Conservation (phyloP, 2,113 vertebrate species). For the Gorsachius goisagi region DNA sequence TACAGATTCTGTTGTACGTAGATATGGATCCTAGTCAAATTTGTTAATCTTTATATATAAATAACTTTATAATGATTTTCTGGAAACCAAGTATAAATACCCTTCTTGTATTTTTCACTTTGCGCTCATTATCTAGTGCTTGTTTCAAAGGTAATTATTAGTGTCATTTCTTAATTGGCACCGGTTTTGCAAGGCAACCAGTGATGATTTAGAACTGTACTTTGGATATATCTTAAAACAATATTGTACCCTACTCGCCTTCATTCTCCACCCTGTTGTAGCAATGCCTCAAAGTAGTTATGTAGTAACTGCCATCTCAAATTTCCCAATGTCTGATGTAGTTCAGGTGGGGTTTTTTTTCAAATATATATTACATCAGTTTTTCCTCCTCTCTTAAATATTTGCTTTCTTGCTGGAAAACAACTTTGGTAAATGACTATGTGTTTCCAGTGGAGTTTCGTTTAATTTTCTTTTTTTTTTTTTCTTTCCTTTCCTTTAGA, state of each 20-base stretch:
- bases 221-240: background rate
- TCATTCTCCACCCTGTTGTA: background rate
- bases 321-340: background rate
- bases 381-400: background rate
- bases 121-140: background rate
- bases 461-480: background rate
- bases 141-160: background rate
- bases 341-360: background rate
- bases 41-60: background rate
- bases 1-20: background rate
- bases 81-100: background rate
- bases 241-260: background rate
- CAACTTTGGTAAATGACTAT: background rate
- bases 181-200: background rate
- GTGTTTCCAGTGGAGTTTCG: background rate
- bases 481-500: background rate
- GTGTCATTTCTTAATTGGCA: background rate
- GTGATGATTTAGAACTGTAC: background rate
- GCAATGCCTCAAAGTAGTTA: background rate
- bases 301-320: background rate
- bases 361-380: background rate
- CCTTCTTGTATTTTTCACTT: background rate
- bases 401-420: background rate
- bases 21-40: background rate
- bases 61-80: background rate